These are phyloP conservation scores for Maniola hyperantus DNA, from an alignment of 2,888 invertebrate genomes.

Conservation along the genomic window DNA sequence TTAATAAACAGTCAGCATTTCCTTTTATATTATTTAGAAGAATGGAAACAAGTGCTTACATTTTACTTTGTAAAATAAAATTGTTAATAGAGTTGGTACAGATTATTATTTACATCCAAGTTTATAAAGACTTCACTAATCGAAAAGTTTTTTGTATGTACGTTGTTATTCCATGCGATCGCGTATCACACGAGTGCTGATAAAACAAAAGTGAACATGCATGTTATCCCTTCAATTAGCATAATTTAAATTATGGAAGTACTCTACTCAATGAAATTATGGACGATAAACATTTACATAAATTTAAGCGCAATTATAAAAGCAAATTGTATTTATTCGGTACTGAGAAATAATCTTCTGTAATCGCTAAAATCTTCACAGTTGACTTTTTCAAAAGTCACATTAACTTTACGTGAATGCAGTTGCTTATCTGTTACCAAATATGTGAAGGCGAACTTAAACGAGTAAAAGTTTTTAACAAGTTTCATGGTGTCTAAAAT, in stretches of 20 bases:
- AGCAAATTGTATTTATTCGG: slow-evolving; percentile 34
- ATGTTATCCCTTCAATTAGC: slow-evolving; percentile 32
- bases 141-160: too few relatives aligned
- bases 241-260: slow-evolving; percentile 32
- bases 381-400: slow-evolving; percentile 35
- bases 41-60: too few relatives aligned
- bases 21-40: too few relatives aligned
- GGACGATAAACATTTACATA: slow-evolving; percentile 26
- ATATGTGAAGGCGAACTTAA: slow-evolving; percentile 36
- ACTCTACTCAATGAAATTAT: slow-evolving; percentile 22
- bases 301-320: slow-evolving; percentile 34
- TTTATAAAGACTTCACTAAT: too few relatives aligned
- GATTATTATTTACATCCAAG: too few relatives aligned
- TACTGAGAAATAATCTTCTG: slow-evolving; percentile 29
- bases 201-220: slow-evolving; percentile 19
- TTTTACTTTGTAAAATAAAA: too few relatives aligned
- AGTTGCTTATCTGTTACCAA: slow-evolving; percentile 35
- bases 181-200: slow-evolving; percentile 16
- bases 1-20: too few relatives aligned
- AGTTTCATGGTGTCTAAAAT: slow-evolving; percentile 27
- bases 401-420: slow-evolving; percentile 37
- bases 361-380: slow-evolving; percentile 42
- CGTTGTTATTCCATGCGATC: slow-evolving; percentile 9
- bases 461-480: slow-evolving; percentile 21
- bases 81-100: too few relatives aligned